Evolutionary conservation across 35 echinoderm and acorn worm genomes (phyloP).

Genomic region (Apostichopus parvimensis): DNA sequence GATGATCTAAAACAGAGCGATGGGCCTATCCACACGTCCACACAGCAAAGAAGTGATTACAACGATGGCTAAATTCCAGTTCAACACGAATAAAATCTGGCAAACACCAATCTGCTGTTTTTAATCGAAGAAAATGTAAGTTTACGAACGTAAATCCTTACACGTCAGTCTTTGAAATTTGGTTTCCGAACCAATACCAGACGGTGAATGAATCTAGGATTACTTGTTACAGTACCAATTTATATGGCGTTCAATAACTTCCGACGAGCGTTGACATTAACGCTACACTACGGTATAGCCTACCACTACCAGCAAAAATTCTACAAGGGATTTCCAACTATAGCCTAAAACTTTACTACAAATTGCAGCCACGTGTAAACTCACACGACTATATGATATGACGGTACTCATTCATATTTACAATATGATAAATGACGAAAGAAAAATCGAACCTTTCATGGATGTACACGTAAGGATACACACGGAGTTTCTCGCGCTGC

Average conservation of each 20-base stretch:
- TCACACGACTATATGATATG: not conserved
- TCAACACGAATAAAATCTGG: too few species aligned
- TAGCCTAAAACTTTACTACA: not conserved
- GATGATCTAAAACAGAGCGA: too few species aligned
- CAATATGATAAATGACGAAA: not conserved
- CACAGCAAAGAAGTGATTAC: too few species aligned
- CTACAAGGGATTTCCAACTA: not conserved
- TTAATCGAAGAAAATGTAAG: too few species aligned
- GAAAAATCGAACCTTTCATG: conserved; percentile 23
- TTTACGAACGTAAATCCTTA: too few species aligned
- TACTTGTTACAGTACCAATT: too few species aligned
- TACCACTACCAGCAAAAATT: not conserved
- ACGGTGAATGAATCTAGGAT: too few species aligned
- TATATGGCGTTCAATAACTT: not conserved
- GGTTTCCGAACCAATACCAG: too few species aligned
- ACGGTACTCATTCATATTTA: conserved; percentile 1
- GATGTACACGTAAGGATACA: conserved; percentile 5
- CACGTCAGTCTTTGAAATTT: too few species aligned
- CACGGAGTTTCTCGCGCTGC: not conserved
- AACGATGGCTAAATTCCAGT: too few species aligned
- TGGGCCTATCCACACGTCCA: too few species aligned
- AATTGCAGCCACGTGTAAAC: conserved; percentile 21
- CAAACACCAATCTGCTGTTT: too few species aligned
- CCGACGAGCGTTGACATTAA: not conserved
- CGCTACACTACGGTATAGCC: not conserved